phyloP scores from a whole-genome alignment of 2,888 invertebrate genomes.

The Sarcophaga carnaria region DNA sequence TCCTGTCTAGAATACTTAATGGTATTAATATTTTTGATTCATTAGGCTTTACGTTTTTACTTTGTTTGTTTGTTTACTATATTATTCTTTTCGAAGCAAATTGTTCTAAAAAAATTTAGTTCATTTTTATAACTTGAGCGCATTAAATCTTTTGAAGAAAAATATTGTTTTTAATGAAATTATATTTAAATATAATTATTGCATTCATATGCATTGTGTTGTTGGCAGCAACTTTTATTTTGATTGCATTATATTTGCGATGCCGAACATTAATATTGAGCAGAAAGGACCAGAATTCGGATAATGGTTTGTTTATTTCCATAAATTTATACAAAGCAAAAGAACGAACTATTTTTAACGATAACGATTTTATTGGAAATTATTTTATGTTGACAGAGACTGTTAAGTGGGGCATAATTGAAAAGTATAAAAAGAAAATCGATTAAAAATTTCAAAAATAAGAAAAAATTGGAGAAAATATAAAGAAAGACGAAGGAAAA shows the following conservation, averaged over 20 bases:
- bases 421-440: no score
- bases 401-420: no score
- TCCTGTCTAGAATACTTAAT: conserved; percentile 4
- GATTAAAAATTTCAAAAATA: no score
- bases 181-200: conserved; percentile 64
- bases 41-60: not conserved
- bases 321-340: not conserved
- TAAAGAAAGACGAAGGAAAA: no score
- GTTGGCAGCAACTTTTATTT: conserved; percentile 42
- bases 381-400: no score
- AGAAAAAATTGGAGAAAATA: no score
- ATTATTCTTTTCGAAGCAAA: not conserved
- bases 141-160: conserved; percentile 15
- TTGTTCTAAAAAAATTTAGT: conserved; percentile 24
- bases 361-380: no score
- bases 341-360: no score
- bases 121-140: conserved; percentile 36
- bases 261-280: conserved; percentile 42
- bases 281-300: conserved; percentile 8
- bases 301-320: not conserved
- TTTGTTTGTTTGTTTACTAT: not conserved
- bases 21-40: conserved; percentile 7
- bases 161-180: conserved; percentile 35
- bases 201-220: conserved; percentile 57
- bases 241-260: conserved; percentile 51